Base-by-base conservation (phyloP, 92 coral and sea anemone genomes). In the Palythoa grandis region DNA sequence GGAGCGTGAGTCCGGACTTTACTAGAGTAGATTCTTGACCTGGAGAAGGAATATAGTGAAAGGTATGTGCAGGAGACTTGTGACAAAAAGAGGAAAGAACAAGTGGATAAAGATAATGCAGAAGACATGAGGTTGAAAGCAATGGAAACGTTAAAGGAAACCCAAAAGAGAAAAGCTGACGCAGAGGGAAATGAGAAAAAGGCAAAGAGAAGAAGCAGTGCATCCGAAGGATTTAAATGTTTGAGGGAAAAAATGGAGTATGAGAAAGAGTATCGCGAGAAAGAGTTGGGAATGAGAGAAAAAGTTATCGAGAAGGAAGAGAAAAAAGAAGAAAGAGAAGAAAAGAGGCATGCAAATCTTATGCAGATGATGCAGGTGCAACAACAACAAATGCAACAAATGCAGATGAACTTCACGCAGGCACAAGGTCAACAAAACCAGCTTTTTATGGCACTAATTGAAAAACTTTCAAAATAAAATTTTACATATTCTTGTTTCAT, bases 41-140 rank as follows among this genome's bases (percentile, higher is more conserved):
- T 79, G 67, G 68, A 79, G 72, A 24, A 58, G 70, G 70, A 79
- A 69, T 57, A 79, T 58, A 4, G 7, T 79, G 84, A 79, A 20
- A 72, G 13, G 72, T 79, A 79, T 58, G 72, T 79, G 20, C 84
- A 79, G 70, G 84, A 58, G 24, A 79, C 84, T 12, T 43, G 71
- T 40, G 86, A 82, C 25, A 63, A 23, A 82, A 66, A 7, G 48
- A 63, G 48, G 52, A 19, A 82, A 66, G 76, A 67, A 8, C 60
- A 82, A 38, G 86, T 65, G 76, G 86, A 82, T 73, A 82, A 66
- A 24, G 86, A 82, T 65, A 82, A 61, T 37, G 86, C 86, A 66
- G 76, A 66, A 20, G 77, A 82, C 0, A 58, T 82, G 76, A 82
- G 86, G 76, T 82, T 82, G 23, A 82, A 82, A 23, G 73, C 75